phyloP scores from a whole-genome alignment of 2,797 vertebrate species.

The Gastrophryne carolinensis region DNA sequence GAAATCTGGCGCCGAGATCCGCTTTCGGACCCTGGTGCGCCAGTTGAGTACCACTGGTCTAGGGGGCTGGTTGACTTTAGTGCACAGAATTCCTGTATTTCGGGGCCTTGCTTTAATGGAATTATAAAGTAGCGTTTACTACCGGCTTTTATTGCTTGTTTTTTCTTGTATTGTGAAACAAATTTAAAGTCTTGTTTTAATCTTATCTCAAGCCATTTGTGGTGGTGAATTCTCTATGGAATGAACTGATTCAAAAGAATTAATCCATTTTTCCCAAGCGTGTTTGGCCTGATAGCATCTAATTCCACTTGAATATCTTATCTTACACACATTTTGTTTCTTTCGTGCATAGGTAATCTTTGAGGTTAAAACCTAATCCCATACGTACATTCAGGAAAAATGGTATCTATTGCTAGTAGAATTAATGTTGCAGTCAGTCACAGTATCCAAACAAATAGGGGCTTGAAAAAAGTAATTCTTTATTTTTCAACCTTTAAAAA shows the following conservation, averaged over 20 bases:
- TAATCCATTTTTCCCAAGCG: constrained; percentile 30
- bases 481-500: too few species aligned
- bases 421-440: too few species aligned
- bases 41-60: too few species aligned
- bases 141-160: not conserved
- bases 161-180: not conserved
- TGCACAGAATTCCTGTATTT: too few species aligned
- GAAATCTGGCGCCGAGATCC: too few species aligned
- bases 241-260: constrained; percentile 43
- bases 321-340: constrained; percentile 20
- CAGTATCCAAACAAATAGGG: too few species aligned
- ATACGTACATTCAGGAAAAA: constrained; percentile 1
- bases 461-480: too few species aligned
- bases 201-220: constrained; percentile 25
- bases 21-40: too few species aligned
- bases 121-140: not conserved
- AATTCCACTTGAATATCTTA: constrained; percentile 48
- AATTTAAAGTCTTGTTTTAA: constrained; percentile 23
- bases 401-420: not conserved
- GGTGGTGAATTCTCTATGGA: constrained; percentile 12
- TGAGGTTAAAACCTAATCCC: constrained; percentile 31
- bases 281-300: constrained; percentile 42
- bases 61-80: too few species aligned
- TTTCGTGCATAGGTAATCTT: constrained; percentile 21
- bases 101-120: too few species aligned